phyloP scores from a whole-genome alignment of 2,888 invertebrate species.

The Tetrapedia diversipes region DNA sequence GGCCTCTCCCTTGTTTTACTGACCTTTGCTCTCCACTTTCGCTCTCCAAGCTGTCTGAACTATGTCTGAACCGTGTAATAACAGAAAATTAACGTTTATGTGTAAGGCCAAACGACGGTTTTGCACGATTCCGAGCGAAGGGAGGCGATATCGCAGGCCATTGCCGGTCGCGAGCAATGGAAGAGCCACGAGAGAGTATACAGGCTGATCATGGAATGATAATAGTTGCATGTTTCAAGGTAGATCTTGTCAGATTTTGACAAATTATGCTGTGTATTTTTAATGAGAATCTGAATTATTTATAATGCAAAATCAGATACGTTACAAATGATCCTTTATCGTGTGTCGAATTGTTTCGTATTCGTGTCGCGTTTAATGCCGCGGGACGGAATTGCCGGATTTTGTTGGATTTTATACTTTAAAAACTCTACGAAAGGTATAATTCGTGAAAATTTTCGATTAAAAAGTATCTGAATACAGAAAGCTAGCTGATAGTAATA shows the following conservation, averaged over 20 bases:
- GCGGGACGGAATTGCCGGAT: background rate
- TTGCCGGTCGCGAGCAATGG: conserved; percentile 14
- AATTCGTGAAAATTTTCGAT: too few relatives aligned
- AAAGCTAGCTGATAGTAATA: too few relatives aligned
- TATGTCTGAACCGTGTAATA: conserved; percentile 20
- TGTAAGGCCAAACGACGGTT: conserved; percentile 48
- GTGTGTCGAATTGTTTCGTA: background rate
- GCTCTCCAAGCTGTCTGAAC: conserved; percentile 1
- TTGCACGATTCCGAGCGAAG: conserved; percentile 22
- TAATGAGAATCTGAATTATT: conserved; percentile 4
- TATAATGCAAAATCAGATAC: too few relatives aligned
- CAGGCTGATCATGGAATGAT: background rate
- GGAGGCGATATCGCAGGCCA: background rate
- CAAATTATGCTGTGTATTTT: background rate
- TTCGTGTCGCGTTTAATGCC: background rate
- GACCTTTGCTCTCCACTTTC: background rate
- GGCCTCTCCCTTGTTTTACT: conserved; percentile 2
- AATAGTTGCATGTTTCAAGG: background rate
- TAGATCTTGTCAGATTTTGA: conserved; percentile 1
- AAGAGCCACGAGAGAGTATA: background rate
- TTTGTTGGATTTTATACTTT: too few relatives aligned
- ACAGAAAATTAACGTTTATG: conserved; percentile 37
- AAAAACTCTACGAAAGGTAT: too few relatives aligned
- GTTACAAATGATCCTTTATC: background rate
- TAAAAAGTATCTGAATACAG: too few relatives aligned